phyloP scores from a whole-genome alignment of 2,797 vertebrate genomes.

The Melanogrammus aeglefinus region DNA sequence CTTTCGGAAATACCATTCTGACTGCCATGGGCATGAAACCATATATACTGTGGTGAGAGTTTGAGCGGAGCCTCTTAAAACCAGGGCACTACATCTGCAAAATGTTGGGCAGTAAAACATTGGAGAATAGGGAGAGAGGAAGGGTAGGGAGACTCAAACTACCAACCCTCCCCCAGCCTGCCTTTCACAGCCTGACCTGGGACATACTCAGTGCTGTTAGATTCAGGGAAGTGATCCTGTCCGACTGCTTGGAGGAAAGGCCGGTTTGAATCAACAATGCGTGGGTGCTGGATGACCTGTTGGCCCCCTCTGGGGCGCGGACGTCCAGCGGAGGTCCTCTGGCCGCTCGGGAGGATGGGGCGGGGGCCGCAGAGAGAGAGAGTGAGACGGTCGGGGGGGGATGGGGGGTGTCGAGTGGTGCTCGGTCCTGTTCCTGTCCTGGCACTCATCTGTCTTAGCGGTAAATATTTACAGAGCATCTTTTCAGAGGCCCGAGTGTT shows the following conservation, averaged over 20 bases:
- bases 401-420: conserved; percentile 21
- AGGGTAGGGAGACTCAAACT: background rate
- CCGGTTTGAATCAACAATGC: background rate
- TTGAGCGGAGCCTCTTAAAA: background rate
- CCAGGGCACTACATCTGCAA: background rate
- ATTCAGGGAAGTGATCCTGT: background rate
- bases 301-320: background rate
- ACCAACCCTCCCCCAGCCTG: too few species aligned
- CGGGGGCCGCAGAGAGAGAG: background rate
- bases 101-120: background rate
- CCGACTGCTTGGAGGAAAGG: background rate
- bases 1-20: background rate
- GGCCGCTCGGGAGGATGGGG: background rate
- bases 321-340: background rate
- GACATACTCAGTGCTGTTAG: too few species aligned
- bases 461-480: conserved; percentile 76
- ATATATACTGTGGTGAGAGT: background rate
- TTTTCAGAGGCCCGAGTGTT: conserved; percentile 67
- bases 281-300: background rate
- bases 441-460: conserved; percentile 36
- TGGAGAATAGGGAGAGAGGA: background rate
- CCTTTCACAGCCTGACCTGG: too few species aligned
- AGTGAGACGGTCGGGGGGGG: background rate
- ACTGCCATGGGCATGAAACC: background rate
- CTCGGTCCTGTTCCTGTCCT: conserved; percentile 38